phyloP scores from a whole-genome alignment of 2,113 vertebrate species.

The Damaliscus lunatus region DNA sequence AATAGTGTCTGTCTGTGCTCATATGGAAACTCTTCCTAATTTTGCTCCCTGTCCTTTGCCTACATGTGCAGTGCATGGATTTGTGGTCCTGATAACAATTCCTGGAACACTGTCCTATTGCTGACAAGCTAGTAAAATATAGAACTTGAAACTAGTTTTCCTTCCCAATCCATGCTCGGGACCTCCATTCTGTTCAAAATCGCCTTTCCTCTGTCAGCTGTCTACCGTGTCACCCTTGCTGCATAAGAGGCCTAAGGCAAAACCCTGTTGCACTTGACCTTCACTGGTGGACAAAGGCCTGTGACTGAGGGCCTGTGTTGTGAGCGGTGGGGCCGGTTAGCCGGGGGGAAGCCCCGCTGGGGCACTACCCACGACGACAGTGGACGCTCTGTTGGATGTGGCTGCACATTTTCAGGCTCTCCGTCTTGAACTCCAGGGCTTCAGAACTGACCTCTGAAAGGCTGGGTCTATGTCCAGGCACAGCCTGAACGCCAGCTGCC shows the following conservation, averaged over 20 bases:
- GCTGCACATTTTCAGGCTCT: constrained; percentile 7
- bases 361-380: neutral
- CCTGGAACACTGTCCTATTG: neutral
- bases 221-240: neutral
- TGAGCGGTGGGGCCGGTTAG: neutral
- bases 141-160: neutral
- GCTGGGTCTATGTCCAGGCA: neutral
- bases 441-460: constrained; percentile 10
- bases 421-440: neutral
- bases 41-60: neutral
- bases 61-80: accelerated
- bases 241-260: neutral
- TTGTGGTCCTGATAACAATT: neutral
- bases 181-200: neutral
- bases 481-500: neutral
- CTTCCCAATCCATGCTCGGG: too few relatives aligned
- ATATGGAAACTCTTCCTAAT: neutral
- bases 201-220: neutral
- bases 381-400: constrained; percentile 31
- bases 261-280: constrained; percentile 5
- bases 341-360: neutral
- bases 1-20: neutral
- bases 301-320: neutral
- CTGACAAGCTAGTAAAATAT: neutral
- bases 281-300: neutral